phyloP scores from a whole-genome alignment of 2,888 invertebrate species.

The Choristoneura rosaceana region DNA sequence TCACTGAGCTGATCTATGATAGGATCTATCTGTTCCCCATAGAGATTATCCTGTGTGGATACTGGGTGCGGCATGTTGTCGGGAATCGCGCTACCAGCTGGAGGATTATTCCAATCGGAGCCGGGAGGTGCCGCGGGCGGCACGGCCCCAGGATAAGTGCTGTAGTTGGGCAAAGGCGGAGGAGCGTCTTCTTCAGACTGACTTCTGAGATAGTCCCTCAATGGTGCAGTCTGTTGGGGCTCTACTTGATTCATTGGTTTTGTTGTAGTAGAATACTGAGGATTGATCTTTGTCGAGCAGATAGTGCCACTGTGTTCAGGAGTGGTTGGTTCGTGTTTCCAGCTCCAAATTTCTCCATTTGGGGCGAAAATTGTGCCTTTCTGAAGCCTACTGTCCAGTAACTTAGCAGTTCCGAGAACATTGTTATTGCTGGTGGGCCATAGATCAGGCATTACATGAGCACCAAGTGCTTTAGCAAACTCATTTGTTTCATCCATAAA shows the following conservation, averaged over 20 bases:
- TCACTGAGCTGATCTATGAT: constrained; percentile 74
- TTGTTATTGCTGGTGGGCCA: constrained; percentile 77
- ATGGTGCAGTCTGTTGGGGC: constrained; percentile 77
- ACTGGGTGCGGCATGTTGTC: constrained; percentile 58
- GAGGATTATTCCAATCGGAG: constrained; percentile 62
- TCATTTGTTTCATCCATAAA: constrained; percentile 84
- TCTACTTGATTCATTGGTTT: constrained; percentile 77
- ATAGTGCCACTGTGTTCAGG: constrained; percentile 78
- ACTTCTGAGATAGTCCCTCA: constrained; percentile 71
- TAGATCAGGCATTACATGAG: constrained; percentile 76
- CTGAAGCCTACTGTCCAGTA: constrained; percentile 74
- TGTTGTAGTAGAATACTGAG: constrained; percentile 76
- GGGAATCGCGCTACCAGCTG: constrained; percentile 56
- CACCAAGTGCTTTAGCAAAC: constrained; percentile 78
- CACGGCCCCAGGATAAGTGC: constrained; percentile 73
- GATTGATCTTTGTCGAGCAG: constrained; percentile 79
- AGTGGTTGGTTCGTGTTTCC: constrained; percentile 81
- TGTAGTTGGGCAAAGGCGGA: constrained; percentile 78
- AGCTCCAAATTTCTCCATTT: constrained; percentile 83
- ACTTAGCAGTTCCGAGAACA: constrained; percentile 71
- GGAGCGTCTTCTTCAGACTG: constrained; percentile 74
- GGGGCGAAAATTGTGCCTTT: constrained; percentile 83
- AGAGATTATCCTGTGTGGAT: constrained; percentile 54
- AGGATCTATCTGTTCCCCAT: constrained; percentile 67
- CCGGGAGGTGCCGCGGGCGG: constrained; percentile 49